These are phyloP conservation scores for Melanocharis versteri DNA, from an alignment of 2,113 vertebrate genomes.

Conservation along the genomic window DNA sequence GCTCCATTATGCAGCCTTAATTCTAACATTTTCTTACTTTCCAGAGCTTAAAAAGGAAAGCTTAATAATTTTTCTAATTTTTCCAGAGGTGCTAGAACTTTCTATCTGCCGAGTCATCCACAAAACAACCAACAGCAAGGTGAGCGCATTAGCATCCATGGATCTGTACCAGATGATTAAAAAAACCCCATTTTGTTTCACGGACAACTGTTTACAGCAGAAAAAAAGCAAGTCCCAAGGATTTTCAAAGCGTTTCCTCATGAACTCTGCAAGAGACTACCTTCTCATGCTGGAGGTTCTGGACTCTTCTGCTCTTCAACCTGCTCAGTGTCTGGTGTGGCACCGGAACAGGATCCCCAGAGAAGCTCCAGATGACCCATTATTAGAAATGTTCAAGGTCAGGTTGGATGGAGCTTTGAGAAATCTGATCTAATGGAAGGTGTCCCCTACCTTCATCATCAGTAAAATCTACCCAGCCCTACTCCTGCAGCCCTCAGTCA, in stretches of 20 bases:
- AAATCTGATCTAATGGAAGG: neutral
- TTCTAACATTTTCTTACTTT: neutral
- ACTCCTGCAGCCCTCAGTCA: neutral
- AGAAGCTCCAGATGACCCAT: neutral
- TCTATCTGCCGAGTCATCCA: neutral
- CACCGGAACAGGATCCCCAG: neutral
- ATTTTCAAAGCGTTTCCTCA: neutral
- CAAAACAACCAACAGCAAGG: neutral
- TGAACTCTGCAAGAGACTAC: neutral
- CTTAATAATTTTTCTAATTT: neutral
- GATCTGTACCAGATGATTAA: neutral
- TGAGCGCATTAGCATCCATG: neutral
- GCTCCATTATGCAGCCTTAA: neutral
- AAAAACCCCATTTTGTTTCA: neutral
- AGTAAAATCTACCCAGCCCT: neutral
- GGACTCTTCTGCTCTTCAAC: neutral
- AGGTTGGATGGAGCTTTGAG: neutral
- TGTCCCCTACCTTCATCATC: neutral
- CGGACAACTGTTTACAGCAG: neutral
- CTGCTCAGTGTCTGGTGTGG: neutral
- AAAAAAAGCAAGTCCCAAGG: neutral
- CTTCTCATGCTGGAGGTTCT: neutral
- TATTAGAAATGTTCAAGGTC: neutral
- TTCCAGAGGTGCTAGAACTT: neutral
- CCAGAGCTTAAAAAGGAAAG: neutral